Conservation (phyloP, 2,888 invertebrate species). For the Agrotis puta region DNA sequence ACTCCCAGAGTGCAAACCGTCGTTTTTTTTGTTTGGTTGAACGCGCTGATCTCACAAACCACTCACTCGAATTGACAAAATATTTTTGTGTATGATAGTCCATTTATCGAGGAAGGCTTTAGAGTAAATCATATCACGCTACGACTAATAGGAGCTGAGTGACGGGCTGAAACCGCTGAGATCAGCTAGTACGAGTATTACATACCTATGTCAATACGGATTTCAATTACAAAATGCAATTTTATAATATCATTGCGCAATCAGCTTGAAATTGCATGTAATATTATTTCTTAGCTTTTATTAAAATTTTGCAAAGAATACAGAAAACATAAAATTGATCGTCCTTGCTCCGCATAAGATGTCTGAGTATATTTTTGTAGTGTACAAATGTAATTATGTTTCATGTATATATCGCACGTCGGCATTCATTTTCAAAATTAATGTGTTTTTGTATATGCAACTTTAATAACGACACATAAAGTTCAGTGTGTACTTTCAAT, state of each 20-base stretch:
- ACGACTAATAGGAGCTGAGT: too few species aligned
- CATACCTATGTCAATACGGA: constrained; percentile 17
- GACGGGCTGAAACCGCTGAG: too few species aligned
- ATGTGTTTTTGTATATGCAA: not conserved
- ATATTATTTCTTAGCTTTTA: constrained; percentile 45
- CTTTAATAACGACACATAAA: not conserved
- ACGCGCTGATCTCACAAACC: too few species aligned
- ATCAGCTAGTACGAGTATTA: too few species aligned
- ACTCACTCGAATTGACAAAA: too few species aligned
- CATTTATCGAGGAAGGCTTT: too few species aligned
- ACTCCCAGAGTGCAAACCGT: too few species aligned
- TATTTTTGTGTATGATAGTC: too few species aligned
- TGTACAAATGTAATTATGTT: constrained; percentile 29
- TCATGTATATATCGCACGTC: not conserved
- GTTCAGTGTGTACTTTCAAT: not conserved
- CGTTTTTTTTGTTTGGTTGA: too few species aligned
- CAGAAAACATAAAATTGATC: constrained; percentile 37
- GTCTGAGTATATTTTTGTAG: constrained; percentile 36
- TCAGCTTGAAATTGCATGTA: constrained; percentile 40
- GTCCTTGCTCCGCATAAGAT: constrained; percentile 60
- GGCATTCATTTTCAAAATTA: not conserved
- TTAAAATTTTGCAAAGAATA: constrained; percentile 46
- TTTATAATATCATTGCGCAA: constrained; percentile 54
- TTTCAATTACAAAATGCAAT: constrained; percentile 38
- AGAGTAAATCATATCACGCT: too few species aligned